A percentile compares a stretch with the other conserved stretches of the same genome.
Conservation (phyloP, 2,113 vertebrate species). For the Eptesicus fuscus region DNA sequence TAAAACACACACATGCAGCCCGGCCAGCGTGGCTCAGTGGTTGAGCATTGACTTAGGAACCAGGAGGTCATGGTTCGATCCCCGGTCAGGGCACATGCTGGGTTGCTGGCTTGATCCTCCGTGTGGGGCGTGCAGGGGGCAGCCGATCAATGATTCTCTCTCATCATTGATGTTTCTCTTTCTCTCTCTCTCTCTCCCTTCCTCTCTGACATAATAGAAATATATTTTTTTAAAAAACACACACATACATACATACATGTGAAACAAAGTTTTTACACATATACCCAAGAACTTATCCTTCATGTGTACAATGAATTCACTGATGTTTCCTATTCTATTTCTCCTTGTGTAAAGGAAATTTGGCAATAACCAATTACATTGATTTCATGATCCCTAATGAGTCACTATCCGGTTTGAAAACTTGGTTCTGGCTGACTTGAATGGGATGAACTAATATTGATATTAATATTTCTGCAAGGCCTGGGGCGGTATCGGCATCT, state of each 20-base stretch:
- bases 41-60: too few species aligned
- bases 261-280: neutral
- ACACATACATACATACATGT: neutral
- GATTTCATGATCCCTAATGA: neutral
- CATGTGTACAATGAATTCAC: neutral
- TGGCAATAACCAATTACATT: neutral
- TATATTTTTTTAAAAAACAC: too few species aligned
- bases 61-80: too few species aligned
- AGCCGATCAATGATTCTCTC: too few species aligned
- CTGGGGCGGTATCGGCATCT: fast-evolving
- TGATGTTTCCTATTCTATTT: neutral
- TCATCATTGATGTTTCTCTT: too few species aligned
- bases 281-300: neutral
- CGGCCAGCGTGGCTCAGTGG: too few species aligned
- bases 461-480: neutral
- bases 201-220: too few species aligned
- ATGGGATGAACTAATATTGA: neutral
- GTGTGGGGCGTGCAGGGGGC: too few species aligned
- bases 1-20: too few species aligned
- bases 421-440: neutral
- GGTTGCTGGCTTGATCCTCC: too few species aligned
- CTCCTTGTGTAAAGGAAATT: neutral
- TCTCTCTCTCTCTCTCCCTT: too few species aligned
- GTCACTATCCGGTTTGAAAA: neutral
- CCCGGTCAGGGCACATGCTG: too few species aligned